phyloP scores from a whole-genome alignment of 2,888 invertebrate species.

The Dorcus parallelipipedus region DNA sequence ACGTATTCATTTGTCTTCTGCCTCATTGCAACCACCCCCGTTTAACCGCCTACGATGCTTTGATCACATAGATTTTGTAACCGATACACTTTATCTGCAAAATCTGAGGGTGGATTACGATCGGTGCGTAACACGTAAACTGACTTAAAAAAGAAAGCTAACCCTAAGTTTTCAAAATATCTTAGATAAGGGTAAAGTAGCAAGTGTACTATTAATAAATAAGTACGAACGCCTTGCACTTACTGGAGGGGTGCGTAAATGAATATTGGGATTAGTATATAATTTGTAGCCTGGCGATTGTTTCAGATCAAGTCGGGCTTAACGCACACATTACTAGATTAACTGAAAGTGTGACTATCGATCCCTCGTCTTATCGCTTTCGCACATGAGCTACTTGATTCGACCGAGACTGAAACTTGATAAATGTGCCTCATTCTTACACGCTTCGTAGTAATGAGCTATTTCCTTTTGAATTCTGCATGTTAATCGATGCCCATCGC shows the following conservation, averaged over 20 bases:
- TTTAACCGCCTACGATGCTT: slow-evolving; percentile 22
- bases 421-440: slow-evolving; percentile 11
- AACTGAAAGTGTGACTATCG: slow-evolving; percentile 40
- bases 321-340: slow-evolving; percentile 35
- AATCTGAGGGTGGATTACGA: slow-evolving; percentile 13
- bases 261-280: slow-evolving; percentile 27
- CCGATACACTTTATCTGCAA: slow-evolving; percentile 24
- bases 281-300: slow-evolving; percentile 36
- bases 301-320: slow-evolving; percentile 31
- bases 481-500: neutral
- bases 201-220: no score
- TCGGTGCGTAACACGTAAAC: neutral
- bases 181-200: no score
- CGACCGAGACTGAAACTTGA: slow-evolving; percentile 4
- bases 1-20: slow-evolving; percentile 46
- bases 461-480: slow-evolving; percentile 2
- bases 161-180: no score
- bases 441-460: slow-evolving; percentile 7
- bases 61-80: slow-evolving; percentile 25
- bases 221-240: no score
- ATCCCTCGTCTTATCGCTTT: slow-evolving; percentile 31
- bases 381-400: slow-evolving; percentile 25
- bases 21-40: slow-evolving; percentile 30
- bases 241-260: no score
- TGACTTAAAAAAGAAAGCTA: no score